Base-by-base conservation (phyloP, 2,888 invertebrate genomes). In the Clistopyga incitator region DNA sequence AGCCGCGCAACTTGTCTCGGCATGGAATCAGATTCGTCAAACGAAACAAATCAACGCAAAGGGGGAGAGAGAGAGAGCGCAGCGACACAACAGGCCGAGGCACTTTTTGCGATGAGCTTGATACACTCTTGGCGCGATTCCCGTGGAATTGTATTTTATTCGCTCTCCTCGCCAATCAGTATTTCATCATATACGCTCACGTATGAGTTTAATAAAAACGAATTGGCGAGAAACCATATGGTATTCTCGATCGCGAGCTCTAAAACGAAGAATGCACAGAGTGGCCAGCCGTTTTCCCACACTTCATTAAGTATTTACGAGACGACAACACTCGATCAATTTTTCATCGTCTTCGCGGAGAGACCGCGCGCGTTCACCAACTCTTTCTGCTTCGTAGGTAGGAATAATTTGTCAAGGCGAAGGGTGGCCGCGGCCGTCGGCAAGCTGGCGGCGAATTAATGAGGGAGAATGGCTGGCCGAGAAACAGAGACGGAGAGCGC, bases 221-320 rank as follows among this genome's bases (percentile, higher is more conserved):
- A 81, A 81, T 83, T 75, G 52, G n/a, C 65, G 67, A 75, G 6
- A 59, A 50, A 25, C 8, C 83, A 85, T 81, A 70, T 82, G 85
- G 85, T 61, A 76, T 76, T 76, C 81, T 83, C 67, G 82, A 80
- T 78, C 78, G 67, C 81, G 78, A 78, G 64, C 50, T 2, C 18
- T 34, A 20, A 45, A 75, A 50, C 18, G n/a, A 50, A 38, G 74
- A 75, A 75, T 75, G 61, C 23, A 75, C 74, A 20, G 38, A 23
- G 34, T 50, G 81, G 81, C 80, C 82, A 81, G 81, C 52, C 76
- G 84, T 61, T 84, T 84, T 86, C 85, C 85, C 79, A 84, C 84
- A 86, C 88, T 90, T 90, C 89, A 89, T 90, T 90, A 90, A 86
- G 87, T 89, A 90, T 90, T 90, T 90, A 90, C 89, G 86, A 86